Evolutionary conservation across 2,888 invertebrate genomes (phyloP).

Genomic region (Atethmia centrago): DNA sequence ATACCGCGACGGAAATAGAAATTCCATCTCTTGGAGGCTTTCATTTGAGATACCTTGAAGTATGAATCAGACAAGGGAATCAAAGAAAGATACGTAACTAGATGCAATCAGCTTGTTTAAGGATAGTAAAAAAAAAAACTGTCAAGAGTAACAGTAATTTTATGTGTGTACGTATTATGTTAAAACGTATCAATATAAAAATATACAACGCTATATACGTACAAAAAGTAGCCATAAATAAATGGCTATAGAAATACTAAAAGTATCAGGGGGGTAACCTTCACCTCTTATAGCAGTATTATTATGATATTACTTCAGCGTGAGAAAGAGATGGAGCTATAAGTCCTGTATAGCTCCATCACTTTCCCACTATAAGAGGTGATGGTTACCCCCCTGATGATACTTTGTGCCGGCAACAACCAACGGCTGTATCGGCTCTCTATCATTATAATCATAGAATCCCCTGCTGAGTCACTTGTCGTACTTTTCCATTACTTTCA

Average conservation of each 20-base stretch:
- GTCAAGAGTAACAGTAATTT: no score
- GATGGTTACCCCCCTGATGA: no score
- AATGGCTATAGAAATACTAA: background rate
- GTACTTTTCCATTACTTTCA: background rate
- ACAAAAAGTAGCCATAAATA: no score
- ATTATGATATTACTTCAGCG: no score
- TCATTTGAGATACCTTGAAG: conserved; percentile 48
- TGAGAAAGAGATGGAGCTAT: no score
- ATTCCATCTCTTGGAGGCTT: conserved; percentile 52
- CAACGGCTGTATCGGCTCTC: background rate
- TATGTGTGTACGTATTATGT: no score
- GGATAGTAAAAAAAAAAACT: background rate
- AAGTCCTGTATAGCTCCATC: no score
- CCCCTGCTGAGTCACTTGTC: conserved; percentile 6
- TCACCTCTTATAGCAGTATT: no score
- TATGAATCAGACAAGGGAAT: conserved; percentile 30
- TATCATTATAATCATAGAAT: conserved; percentile 4
- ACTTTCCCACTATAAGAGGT: no score
- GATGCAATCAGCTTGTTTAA: no score
- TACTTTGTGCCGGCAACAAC: background rate
- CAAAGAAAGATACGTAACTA: background rate
- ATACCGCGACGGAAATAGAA: conserved; percentile 57
- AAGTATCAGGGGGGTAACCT: no score
- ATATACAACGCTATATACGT: no score
- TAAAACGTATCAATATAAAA: background rate